These are phyloP conservation scores for Camponotus vicinus DNA, from an alignment of 1,140 invertebrate species.

Conservation along the genomic window DNA sequence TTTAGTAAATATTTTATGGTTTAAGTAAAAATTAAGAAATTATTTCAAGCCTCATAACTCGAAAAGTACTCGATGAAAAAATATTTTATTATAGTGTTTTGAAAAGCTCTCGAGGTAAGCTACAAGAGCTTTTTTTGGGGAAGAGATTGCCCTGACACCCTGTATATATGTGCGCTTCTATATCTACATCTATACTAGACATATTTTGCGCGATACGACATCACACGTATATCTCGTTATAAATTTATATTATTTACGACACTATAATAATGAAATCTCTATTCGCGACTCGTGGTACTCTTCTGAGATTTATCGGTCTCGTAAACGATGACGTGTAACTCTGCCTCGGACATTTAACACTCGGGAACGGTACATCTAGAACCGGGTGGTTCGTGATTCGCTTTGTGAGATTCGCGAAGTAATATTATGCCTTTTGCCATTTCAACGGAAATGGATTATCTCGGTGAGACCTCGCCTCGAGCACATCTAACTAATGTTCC, in stretches of 20 bases:
- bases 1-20: too few relatives aligned
- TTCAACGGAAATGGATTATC: constrained; percentile 56
- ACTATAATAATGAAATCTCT: constrained; percentile 53
- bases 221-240: constrained; percentile 32
- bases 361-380: constrained; percentile 25
- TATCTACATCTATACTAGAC: neutral
- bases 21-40: too few relatives aligned
- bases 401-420: constrained; percentile 36
- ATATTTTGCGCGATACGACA: neutral
- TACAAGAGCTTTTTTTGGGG: too few relatives aligned
- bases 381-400: constrained; percentile 36
- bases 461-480: constrained; percentile 38
- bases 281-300: constrained; percentile 25
- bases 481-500: constrained; percentile 39
- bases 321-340: constrained; percentile 53
- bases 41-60: too few relatives aligned
- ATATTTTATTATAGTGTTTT: too few relatives aligned
- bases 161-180: neutral
- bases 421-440: constrained; percentile 46
- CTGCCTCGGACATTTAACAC: constrained; percentile 49
- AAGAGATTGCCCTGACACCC: too few relatives aligned
- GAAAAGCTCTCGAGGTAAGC: too few relatives aligned
- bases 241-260: constrained; percentile 62
- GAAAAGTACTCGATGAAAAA: too few relatives aligned
- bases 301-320: constrained; percentile 60